Percentiles rank a stretch among this genome's conserved stretches.
Evolutionary conservation across 1,140 invertebrate species (phyloP).

Genomic region (Myzus persicae): DNA sequence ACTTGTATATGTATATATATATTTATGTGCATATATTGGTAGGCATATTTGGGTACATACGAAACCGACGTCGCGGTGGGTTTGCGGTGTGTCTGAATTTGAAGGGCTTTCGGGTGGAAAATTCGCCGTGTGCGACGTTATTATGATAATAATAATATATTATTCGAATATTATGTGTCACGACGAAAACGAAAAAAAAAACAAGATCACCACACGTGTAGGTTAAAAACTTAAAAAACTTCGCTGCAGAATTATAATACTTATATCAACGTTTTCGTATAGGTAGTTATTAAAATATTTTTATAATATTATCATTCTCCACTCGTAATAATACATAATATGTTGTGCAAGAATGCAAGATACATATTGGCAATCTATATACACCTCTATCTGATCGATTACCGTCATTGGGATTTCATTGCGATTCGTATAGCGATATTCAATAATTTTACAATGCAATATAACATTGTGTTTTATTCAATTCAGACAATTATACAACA

Average conservation of each 20-base stretch:
- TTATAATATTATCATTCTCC: neutral
- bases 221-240: conserved; percentile 6
- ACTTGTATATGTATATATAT: neutral
- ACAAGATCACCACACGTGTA: neutral
- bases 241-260: neutral
- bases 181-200: neutral
- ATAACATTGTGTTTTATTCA: neutral
- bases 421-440: neutral
- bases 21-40: neutral
- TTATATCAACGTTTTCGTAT: neutral
- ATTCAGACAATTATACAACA: neutral
- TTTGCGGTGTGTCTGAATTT: neutral
- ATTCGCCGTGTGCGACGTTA: neutral
- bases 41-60: neutral
- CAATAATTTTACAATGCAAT: neutral
- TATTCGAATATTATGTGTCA: neutral
- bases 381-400: neutral
- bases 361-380: neutral
- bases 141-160: neutral
- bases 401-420: neutral
- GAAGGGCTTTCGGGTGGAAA: conserved; percentile 2
- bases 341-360: neutral
- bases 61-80: neutral
- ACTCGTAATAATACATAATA: neutral
- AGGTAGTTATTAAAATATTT: neutral